Conservation (phyloP, 2,888 invertebrate species). For the Torymus aiolomorphi region DNA sequence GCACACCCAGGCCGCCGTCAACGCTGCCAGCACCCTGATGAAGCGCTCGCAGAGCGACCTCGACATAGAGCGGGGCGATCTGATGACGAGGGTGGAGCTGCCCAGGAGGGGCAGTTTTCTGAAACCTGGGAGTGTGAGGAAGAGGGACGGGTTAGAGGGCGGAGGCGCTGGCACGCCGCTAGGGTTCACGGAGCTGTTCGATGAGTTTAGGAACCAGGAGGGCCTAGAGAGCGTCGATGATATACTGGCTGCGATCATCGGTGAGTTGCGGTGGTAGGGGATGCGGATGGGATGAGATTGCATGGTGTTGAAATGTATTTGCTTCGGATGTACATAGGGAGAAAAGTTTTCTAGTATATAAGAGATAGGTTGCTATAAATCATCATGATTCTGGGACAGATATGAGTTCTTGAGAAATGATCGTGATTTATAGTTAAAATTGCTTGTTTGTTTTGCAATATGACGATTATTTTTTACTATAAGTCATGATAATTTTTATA, state of each 20-base stretch:
- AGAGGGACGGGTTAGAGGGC: conserved; percentile 82
- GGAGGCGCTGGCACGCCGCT: conserved; percentile 87
- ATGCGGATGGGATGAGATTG: too few species aligned
- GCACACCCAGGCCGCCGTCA: conserved; percentile 29
- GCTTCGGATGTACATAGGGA: too few species aligned
- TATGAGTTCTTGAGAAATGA: too few species aligned
- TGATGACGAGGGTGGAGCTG: conserved; percentile 90
- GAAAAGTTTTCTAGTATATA: too few species aligned
- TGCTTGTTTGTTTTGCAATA: too few species aligned
- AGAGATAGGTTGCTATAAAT: too few species aligned
- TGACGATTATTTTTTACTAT: too few species aligned
- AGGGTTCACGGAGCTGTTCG: conserved; percentile 91
- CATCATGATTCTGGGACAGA: too few species aligned
- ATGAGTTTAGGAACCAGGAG: conserved; percentile 91
- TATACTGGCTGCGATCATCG: conserved; percentile 89
- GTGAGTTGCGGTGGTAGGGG: conserved; percentile 57
- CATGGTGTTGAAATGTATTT: too few species aligned
- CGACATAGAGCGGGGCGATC: conserved; percentile 84
- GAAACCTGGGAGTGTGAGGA: conserved; percentile 87
- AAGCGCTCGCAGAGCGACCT: conserved; percentile 76
- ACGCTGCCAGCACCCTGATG: conserved; percentile 61
- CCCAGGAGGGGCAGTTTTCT: conserved; percentile 91
- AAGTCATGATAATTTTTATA: too few species aligned
- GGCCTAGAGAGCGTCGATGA: conserved; percentile 92
- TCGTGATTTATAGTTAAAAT: too few species aligned